Percentiles rank a stretch among this genome's conserved stretches.
phyloP scores from a whole-genome alignment of 2,888 invertebrate species.

The Notodonta ziczac region DNA sequence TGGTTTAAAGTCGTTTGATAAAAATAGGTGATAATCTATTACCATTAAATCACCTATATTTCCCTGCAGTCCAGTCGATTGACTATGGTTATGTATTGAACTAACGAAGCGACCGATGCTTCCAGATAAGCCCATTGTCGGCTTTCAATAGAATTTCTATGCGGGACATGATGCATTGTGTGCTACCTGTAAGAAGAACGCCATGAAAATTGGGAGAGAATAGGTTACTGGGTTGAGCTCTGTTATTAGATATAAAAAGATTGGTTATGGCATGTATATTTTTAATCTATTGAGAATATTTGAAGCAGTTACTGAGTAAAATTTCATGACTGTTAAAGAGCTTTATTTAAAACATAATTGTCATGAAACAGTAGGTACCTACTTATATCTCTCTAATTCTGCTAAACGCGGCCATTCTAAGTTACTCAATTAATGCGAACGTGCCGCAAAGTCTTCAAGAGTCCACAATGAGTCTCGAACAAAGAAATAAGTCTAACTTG shows the following conservation, averaged over 20 bases:
- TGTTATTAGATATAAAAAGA: too few relatives aligned
- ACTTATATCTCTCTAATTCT: too few relatives aligned
- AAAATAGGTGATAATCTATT: too few relatives aligned
- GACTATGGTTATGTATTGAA: neutral
- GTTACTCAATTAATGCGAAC: neutral
- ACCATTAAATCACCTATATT: too few relatives aligned
- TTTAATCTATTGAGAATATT: too few relatives aligned
- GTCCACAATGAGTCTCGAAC: conserved; percentile 1
- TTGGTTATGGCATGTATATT: too few relatives aligned
- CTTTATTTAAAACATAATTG: too few relatives aligned
- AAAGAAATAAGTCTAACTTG: conserved; percentile 9
- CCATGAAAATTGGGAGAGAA: conserved; percentile 1
- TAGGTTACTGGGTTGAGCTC: conserved; percentile 9
- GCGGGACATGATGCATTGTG: conserved; percentile 27
- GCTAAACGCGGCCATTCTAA: neutral
- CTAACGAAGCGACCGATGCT: neutral
- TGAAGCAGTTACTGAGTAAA: too few relatives aligned
- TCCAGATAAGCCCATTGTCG: conserved; percentile 37
- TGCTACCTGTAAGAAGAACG: conserved; percentile 11
- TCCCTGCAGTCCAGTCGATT: too few relatives aligned
- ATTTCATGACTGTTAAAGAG: too few relatives aligned
- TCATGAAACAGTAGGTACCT: too few relatives aligned
- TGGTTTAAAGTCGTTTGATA: too few relatives aligned
- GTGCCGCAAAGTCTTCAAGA: neutral
- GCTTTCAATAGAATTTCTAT: conserved; percentile 35